phyloP scores from a whole-genome alignment of 2,888 invertebrate genomes.

The Crossocerus cetratus region DNA sequence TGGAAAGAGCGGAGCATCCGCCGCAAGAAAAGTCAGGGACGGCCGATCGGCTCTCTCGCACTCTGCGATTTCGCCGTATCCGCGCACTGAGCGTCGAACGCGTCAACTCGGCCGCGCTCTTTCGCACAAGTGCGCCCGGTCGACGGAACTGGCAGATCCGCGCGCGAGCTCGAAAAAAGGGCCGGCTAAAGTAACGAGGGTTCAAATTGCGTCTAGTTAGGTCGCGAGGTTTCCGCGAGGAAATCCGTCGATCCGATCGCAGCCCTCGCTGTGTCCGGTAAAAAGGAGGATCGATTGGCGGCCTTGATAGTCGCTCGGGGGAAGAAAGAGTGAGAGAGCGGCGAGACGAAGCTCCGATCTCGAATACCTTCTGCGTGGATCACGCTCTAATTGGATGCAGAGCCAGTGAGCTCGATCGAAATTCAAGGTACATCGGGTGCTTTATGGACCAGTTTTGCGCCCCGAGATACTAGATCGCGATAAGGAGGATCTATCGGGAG shows the following conservation, averaged over 20 bases:
- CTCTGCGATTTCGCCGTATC: conserved; percentile 27
- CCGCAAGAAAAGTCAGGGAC: conserved; percentile 60
- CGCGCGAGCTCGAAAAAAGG: conserved; percentile 35
- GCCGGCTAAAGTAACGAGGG: conserved; percentile 41
- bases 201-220: conserved; percentile 43
- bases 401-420: not conserved
- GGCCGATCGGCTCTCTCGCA: conserved; percentile 40
- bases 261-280: conserved; percentile 27
- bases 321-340: too few relatives aligned
- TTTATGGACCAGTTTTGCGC: conserved; percentile 21
- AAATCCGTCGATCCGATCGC: conserved; percentile 39
- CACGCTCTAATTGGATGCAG: conserved; percentile 8
- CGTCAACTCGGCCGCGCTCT: not conserved
- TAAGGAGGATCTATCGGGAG: conserved; percentile 25
- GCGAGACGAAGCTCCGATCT: not conserved
- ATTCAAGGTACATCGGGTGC: conserved; percentile 4
- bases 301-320: conserved; percentile 4
- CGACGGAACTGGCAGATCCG: conserved; percentile 26
- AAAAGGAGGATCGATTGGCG: conserved; percentile 34
- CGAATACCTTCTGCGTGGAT: conserved; percentile 1
- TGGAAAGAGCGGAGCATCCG: conserved; percentile 57
- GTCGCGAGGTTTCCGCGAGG: conserved; percentile 42
- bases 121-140: too few relatives aligned
- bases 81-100: conserved; percentile 30
- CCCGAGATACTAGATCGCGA: conserved; percentile 27